These are phyloP conservation scores for Acropora tenuis DNA, from an alignment of 64 coral and sea anemone species.

Conservation along the genomic window DNA sequence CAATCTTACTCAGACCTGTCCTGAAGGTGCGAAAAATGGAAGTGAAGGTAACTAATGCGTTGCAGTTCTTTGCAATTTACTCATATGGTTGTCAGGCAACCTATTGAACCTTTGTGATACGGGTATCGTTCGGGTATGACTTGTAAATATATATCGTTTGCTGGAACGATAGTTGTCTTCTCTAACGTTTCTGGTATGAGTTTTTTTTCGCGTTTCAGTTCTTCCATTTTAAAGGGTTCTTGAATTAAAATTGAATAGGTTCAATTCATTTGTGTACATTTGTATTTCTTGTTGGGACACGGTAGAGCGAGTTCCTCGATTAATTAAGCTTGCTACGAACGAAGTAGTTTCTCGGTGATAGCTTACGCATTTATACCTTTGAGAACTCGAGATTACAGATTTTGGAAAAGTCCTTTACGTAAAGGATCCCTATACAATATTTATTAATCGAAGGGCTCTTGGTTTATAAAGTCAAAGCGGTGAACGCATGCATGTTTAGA, in stretches of 20 bases:
- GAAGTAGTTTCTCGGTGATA: background rate
- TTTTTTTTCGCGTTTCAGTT: background rate
- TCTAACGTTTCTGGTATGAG: background rate
- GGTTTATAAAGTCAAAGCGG: no score
- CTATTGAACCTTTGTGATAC: background rate
- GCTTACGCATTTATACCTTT: background rate
- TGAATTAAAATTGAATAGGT: background rate
- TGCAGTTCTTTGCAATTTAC: background rate
- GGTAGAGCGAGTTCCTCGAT: background rate
- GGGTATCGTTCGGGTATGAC: background rate
- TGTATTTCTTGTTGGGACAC: background rate
- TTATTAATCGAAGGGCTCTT: no score
- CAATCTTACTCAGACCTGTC: background rate
- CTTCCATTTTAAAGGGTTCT: background rate
- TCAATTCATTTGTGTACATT: background rate
- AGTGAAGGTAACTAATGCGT: constrained; percentile 50
- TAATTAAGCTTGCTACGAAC: background rate
- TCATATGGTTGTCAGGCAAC: constrained; percentile 34
- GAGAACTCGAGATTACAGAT: background rate
- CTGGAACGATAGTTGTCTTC: background rate
- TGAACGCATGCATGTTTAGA: no score
- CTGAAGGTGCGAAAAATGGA: constrained; percentile 25
- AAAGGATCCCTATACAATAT: background rate
- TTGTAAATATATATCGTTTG: background rate
- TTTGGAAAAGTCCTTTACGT: background rate